A percentile compares a stretch with the other conserved stretches of the same genome.
Conservation (phyloP, 1,140 invertebrate genomes). For the Bursaphelenchus mucronatus region DNA sequence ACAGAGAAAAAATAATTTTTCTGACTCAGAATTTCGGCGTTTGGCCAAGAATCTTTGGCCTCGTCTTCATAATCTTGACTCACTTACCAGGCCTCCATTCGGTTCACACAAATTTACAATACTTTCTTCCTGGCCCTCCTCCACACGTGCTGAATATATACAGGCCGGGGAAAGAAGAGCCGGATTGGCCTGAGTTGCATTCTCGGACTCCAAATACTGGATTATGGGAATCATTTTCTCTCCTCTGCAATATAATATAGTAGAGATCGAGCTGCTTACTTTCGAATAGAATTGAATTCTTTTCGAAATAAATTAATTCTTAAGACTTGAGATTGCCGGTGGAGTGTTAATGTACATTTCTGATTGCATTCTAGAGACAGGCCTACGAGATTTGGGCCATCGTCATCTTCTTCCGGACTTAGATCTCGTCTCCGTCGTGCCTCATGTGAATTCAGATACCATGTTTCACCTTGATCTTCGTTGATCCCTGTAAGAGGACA, state of each 20-base stretch:
- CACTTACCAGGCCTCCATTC: slow-evolving; percentile 54
- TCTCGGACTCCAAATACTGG: slow-evolving; percentile 48
- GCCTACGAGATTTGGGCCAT: neutral
- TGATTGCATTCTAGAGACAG: too few species aligned
- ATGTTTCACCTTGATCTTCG: slow-evolving; percentile 31
- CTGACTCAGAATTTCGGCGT: slow-evolving; percentile 15
- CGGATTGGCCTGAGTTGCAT: slow-evolving; percentile 37
- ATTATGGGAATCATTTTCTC: slow-evolving; percentile 35
- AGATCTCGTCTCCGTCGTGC: slow-evolving; percentile 18
- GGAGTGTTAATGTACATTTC: too few species aligned
- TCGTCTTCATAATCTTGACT: neutral
- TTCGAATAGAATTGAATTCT: too few species aligned
- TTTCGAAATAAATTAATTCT: too few species aligned
- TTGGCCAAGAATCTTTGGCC: slow-evolving; percentile 9
- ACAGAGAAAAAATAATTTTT: slow-evolving; percentile 8
- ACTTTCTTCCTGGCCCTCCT: slow-evolving; percentile 31
- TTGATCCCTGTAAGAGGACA: slow-evolving; percentile 19
- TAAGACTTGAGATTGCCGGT: too few species aligned
- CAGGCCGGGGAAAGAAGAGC: slow-evolving; percentile 42
- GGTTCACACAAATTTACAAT: slow-evolving; percentile 58
- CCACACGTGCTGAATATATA: slow-evolving; percentile 49
- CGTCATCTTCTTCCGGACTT: neutral
- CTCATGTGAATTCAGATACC: slow-evolving; percentile 35
- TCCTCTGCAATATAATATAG: too few species aligned
- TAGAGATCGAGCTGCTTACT: too few species aligned